These are phyloP conservation scores for Pardalotus punctatus DNA, from an alignment of 2,113 vertebrate genomes.

Conservation along the genomic window DNA sequence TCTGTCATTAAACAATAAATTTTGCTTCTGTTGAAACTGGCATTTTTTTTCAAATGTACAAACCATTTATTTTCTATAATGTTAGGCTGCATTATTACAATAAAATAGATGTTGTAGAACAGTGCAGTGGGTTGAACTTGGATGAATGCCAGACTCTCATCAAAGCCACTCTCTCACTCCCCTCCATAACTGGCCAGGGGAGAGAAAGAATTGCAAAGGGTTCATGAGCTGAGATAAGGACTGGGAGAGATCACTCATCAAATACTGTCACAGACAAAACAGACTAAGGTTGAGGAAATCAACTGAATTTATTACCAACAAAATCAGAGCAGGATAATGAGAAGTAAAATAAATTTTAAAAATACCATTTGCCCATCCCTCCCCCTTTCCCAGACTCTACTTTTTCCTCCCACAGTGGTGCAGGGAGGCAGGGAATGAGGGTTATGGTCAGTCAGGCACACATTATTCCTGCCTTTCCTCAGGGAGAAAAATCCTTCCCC, in stretches of 20 bases:
- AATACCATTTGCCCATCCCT: background rate
- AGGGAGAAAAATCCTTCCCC: background rate
- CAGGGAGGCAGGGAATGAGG: background rate
- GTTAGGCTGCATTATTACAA: background rate
- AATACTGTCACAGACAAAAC: background rate
- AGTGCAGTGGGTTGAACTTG: background rate
- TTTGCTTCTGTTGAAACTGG: background rate
- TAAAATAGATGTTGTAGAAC: background rate
- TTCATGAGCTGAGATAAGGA: too few relatives aligned
- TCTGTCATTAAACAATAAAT: background rate
- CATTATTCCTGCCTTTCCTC: background rate
- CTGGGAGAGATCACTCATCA: background rate
- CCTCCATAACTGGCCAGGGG: background rate
- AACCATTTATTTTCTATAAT: background rate
- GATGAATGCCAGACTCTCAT: background rate
- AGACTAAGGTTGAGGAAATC: background rate
- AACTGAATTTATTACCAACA: background rate
- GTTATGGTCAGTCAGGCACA: background rate
- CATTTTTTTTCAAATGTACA: background rate
- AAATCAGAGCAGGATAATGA: background rate
- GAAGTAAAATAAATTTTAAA: background rate
- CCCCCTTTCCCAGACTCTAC: too few relatives aligned
- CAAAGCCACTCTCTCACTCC: background rate
- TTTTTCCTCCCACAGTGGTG: rapidly evolving
- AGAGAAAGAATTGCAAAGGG: background rate